Base-by-base conservation (phyloP, 2,888 invertebrate species). In the Chydorus sphaericus region DNA sequence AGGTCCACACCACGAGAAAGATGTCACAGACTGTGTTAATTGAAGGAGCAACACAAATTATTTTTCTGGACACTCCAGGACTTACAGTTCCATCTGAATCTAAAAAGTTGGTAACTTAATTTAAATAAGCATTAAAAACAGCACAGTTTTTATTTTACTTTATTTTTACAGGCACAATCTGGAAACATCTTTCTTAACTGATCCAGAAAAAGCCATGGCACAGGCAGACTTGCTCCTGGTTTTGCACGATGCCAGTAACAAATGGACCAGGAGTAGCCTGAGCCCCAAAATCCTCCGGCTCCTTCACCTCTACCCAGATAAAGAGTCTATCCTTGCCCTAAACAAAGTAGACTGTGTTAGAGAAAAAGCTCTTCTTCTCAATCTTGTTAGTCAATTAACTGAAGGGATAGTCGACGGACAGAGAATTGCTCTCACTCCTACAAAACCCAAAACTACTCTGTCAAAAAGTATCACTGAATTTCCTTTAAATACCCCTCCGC, bases 11-110 rank as follows among this genome's bases (percentile, higher is more conserved):
- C 11, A 94, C 94, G 0, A 77, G 85, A 59, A 76, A 75, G 60
- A 77, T 81, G 61, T 77, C 81, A 3, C 74, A 78, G 63, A 90
- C 86, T 3, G 78, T 92, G 63, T 79, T 78, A 63, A 82, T 79
- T 38, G 73, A 81, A 60, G 79, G 77, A n/a, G 75, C 85, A 59
- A 83, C 85, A 1, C 97, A 97, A 71, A 77, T 97, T 37, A 79
- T 93, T 33, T 87, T 96, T 66, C 73, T 91, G 29, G 97, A 97
- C 66, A 94, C 94, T 4, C 97, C 97, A 2, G 97, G 97, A 28
- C 71, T 94, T 33, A 82, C 92, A 0, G 78, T 80, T 23, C 70
- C 73, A 39, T 72, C 73, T 36, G 86, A 91, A 67, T 71, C 75
- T 59, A 78, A 79, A 65, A 82, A 75, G 85, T 84, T 71, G 23